Base-by-base conservation (phyloP, 53 echinoderm and acorn worm species). In the Crossaster papposus region DNA sequence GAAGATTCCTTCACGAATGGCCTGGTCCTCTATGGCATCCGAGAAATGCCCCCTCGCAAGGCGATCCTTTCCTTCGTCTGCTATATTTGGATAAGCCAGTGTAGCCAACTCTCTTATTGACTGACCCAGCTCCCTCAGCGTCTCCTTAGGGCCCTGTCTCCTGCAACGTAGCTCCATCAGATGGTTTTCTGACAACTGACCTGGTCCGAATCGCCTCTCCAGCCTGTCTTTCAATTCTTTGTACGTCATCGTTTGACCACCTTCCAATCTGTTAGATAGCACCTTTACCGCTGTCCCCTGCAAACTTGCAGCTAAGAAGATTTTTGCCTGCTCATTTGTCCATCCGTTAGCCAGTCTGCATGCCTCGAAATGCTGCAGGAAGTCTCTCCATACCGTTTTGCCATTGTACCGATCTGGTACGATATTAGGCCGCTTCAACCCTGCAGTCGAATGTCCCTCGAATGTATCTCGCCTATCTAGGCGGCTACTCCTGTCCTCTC, bases 11-110 rank as follows among this genome's bases (percentile, higher is more conserved):
- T 83, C 80, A 15, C 89, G 24, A 2, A 90, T 85, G 1, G 78
- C 79, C 29, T 58, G 84, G 63, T 89, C 89, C 38, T 89, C 86
- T 1, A 93, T 71, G 0, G 90, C 90, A 74, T 93, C 89, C 14
- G 80, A 81, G 70, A 79, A 93, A 34, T 89, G 85, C n/a, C 86
- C 86, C 77, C 79, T 92, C 20, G 82, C 92, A 6, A 89, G 52
- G 26, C 89, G 74, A 53, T 83, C 83, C 29, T 83, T 51, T 3
- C 64, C 30, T 9, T 54, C 52, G 17, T 80, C 55, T 4, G 80
- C 80, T 24, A 93, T 70, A 14, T 89, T 80, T 23, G 85, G 89
- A 81, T 90, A 80, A 4, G 87, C 87, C 58, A 86, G 24, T 12
- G 74, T n/a, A 13, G 73, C 76, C 54, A 86, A 53, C n/a, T 74